Conservation (phyloP, 2,113 vertebrate genomes). For the Patagioenas fasciata region DNA sequence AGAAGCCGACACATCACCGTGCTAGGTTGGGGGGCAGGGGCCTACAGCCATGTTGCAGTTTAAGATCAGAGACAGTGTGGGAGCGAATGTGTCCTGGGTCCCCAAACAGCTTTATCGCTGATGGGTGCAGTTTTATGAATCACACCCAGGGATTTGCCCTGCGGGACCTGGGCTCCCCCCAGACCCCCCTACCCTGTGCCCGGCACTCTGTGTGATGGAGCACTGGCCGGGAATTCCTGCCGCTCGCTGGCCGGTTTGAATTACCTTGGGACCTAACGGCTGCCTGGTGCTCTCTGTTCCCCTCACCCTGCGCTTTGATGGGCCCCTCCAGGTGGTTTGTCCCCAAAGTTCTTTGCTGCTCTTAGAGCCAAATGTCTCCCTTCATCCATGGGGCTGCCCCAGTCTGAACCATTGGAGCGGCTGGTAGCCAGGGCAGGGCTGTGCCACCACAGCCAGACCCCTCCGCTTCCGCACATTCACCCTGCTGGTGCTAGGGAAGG, state of each 20-base stretch:
- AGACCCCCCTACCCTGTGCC: rapidly evolving
- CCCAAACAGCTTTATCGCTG: rapidly evolving
- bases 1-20: neutral
- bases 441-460: too few relatives aligned
- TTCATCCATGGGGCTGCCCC: rapidly evolving
- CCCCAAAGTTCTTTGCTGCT: rapidly evolving
- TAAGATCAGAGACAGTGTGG: neutral
- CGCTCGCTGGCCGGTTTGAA: rapidly evolving
- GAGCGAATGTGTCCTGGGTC: too few relatives aligned
- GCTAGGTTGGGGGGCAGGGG: neutral
- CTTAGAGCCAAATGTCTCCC: too few relatives aligned
- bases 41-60: neutral
- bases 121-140: rapidly evolving
- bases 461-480: rapidly evolving
- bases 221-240: too few relatives aligned
- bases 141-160: rapidly evolving
- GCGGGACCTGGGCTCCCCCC: rapidly evolving
- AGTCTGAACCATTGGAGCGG: rapidly evolving
- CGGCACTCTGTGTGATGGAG: rapidly evolving
- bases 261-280: neutral
- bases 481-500: too few relatives aligned
- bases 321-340: too few relatives aligned
- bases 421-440: too few relatives aligned
- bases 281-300: rapidly evolving
- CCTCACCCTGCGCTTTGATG: rapidly evolving